Evolutionary conservation across 2,797 vertebrate genomes (phyloP).

Genomic region (Oryzias dopingdopingensis): DNA sequence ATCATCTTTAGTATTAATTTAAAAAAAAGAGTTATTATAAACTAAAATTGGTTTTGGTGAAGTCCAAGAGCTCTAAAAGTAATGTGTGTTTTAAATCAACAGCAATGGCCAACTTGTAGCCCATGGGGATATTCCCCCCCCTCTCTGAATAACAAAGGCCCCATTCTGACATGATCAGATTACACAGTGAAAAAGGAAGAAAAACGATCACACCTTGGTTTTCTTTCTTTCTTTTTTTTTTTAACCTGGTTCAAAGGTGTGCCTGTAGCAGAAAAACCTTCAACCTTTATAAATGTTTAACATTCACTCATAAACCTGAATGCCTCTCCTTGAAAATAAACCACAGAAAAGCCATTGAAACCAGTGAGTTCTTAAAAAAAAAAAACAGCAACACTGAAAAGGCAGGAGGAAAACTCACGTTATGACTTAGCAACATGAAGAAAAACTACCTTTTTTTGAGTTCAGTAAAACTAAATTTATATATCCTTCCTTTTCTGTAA

Average conservation of each 20-base stretch:
- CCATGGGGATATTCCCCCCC: conserved; percentile 46
- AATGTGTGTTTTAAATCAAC: conserved; percentile 24
- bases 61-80: neutral
- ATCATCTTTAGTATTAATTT: neutral
- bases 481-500: neutral
- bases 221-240: conserved; percentile 20
- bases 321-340: conserved; percentile 12
- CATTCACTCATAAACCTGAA: conserved; percentile 33
- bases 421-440: neutral
- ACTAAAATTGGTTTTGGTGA: neutral
- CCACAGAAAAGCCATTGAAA: conserved; percentile 25
- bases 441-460: neutral
- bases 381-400: too few species aligned
- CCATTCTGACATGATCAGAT: conserved; percentile 72
- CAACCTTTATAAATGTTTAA: conserved; percentile 36
- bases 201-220: conserved; percentile 53
- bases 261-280: conserved; percentile 23
- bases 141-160: conserved; percentile 66
- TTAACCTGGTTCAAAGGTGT: conserved; percentile 32
- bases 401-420: too few species aligned
- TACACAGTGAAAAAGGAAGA: conserved; percentile 52
- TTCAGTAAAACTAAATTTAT: neutral
- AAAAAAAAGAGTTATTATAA: neutral
- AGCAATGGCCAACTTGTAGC: conserved; percentile 47
- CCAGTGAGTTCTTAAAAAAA: neutral